These are phyloP conservation scores for Drosophila ezoana DNA, from an alignment of 2,888 invertebrate genomes.

Conservation along the genomic window DNA sequence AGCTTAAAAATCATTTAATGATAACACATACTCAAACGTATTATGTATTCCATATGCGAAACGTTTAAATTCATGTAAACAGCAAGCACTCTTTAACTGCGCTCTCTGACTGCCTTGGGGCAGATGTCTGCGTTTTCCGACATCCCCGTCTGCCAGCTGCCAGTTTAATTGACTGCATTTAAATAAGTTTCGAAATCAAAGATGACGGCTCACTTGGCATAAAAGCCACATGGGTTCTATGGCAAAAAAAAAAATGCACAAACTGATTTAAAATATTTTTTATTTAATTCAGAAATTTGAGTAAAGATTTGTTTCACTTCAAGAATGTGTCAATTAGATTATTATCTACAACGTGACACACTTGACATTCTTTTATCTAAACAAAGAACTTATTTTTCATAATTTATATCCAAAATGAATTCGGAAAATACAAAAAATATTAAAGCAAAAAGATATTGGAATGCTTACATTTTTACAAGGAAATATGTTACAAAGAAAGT, in stretches of 20 bases:
- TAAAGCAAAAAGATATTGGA: too few relatives aligned
- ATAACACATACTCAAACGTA: conserved; percentile 5
- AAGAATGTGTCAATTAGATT: too few relatives aligned
- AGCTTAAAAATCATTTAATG: conserved; percentile 42
- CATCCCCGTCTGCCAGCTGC: neutral
- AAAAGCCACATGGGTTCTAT: neutral
- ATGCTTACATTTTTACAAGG: too few relatives aligned
- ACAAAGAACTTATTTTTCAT: too few relatives aligned
- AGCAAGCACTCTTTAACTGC: neutral
- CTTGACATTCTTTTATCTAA: too few relatives aligned
- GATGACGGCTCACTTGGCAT: neutral
- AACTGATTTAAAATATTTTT: too few relatives aligned
- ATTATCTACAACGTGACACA: too few relatives aligned
- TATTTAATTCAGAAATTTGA: too few relatives aligned
- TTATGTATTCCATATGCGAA: neutral
- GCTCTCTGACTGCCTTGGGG: neutral
- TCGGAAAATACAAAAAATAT: too few relatives aligned
- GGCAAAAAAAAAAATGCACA: neutral
- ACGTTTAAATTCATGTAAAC: conserved; percentile 14
- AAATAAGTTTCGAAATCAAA: neutral
- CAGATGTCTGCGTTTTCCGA: neutral
- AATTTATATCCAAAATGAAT: too few relatives aligned
- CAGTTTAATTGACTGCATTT: conserved; percentile 21
- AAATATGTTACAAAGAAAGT: too few relatives aligned
- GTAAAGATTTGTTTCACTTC: too few relatives aligned